phyloP scores from a whole-genome alignment of 2,797 vertebrate species.

The Champsocephalus esox region DNA sequence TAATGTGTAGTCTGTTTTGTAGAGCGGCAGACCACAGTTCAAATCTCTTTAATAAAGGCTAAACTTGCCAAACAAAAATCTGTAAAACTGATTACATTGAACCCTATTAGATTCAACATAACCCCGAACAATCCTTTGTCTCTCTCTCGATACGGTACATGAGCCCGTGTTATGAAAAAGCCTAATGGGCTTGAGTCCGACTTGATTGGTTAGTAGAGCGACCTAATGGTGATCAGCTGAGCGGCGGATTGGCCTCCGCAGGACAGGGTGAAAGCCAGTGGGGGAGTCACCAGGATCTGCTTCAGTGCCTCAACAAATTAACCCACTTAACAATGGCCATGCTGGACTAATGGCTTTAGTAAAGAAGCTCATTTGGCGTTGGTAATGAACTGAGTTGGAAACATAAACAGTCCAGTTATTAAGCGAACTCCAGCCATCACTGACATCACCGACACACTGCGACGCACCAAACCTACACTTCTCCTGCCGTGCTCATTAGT shows the following conservation, averaged over 20 bases:
- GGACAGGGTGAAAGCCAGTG: slow-evolving; percentile 63
- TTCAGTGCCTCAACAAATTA: slow-evolving; percentile 83
- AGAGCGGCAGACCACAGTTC: too few species aligned
- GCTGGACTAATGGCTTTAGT: slow-evolving; percentile 77
- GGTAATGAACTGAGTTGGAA: slow-evolving; percentile 83
- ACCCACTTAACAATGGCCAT: slow-evolving; percentile 78
- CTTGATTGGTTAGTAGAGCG: slow-evolving; percentile 24
- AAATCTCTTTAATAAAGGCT: too few species aligned
- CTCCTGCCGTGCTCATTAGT: slow-evolving; percentile 69
- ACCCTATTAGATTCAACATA: slow-evolving; percentile 3
- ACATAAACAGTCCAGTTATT: slow-evolving; percentile 84
- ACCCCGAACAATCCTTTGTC: neutral
- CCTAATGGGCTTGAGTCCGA: slow-evolving; percentile 28
- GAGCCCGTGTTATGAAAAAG: slow-evolving; percentile 16
- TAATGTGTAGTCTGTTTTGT: too few species aligned
- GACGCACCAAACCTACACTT: slow-evolving; percentile 65
- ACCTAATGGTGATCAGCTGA: slow-evolving; percentile 56
- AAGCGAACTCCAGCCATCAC: slow-evolving; percentile 72
- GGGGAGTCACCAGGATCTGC: slow-evolving; percentile 73
- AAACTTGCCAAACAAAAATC: too few species aligned
- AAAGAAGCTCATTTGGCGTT: slow-evolving; percentile 80
- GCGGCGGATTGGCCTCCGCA: slow-evolving; percentile 41
- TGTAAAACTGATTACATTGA: neutral
- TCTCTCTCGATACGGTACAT: neutral
- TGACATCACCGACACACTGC: slow-evolving; percentile 61